Evolutionary conservation across 2,113 vertebrate species (phyloP), one percentile per base, ranked within the genome.

Genomic region (Gambusia affinis): DNA sequence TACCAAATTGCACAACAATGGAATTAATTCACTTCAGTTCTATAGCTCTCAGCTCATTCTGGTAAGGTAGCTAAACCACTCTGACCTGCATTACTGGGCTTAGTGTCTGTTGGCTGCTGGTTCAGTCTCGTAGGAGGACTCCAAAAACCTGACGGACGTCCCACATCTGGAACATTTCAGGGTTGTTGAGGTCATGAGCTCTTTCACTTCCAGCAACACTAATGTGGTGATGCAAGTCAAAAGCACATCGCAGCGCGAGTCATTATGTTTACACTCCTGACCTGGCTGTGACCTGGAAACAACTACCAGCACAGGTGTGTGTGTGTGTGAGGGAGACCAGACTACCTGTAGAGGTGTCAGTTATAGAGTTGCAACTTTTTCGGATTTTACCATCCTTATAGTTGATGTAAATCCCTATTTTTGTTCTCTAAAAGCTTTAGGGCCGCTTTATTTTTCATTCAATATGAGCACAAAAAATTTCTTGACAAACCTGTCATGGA

Each of bases 281-380:
- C 91, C 88, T 82, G 65, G 2, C 62, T 1, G 63, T 81, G 87
- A 89, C 90, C 91, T 85, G 86, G 82, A 88, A 90, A 79, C 54
- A 62, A 80, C 73, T 79, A 62, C 47, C 79, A 51, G 74, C 4
- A 6, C 7, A 15, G 37, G 2, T 42, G 14, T 15, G 39, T 39
- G 24, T 39, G 24, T 60, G 73, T 11, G 35, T 10, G 35, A 37
- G 67, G 12, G 19, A 10, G 15, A 22, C 12, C 31, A n/a, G 8
- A n/a, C 51, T n/a, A 57, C 24, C 24, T 54, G 51, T 54, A 7
- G 22, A 17, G 15, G 22, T 54, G 51, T 54, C 22, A n/a, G 24
- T 57, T 22, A 24, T 24, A n/a, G n/a, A 57, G 8, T n/a, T 57
- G 22, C 19, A n/a, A n/a, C 24, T n/a, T 57, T 54, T 57, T n/a